phyloP scores from a whole-genome alignment of 2,797 vertebrate genomes.

The Ctenopoma kingsleyae region DNA sequence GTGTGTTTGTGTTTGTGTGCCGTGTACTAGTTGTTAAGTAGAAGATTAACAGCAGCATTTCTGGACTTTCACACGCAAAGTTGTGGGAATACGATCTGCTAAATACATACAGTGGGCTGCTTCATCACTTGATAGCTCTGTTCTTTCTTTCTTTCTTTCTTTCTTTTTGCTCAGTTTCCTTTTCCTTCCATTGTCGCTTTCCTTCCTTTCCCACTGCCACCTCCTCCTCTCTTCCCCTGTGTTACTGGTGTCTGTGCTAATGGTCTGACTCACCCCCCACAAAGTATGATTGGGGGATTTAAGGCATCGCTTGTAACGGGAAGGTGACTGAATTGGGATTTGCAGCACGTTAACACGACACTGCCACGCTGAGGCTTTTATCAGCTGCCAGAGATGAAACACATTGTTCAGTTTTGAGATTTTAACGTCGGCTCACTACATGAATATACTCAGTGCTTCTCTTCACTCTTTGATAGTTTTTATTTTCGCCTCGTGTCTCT shows the following conservation, averaged over 20 bases:
- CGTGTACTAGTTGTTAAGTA: slow-evolving; percentile 42
- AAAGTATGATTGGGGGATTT: slow-evolving; percentile 28
- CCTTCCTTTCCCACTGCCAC: slow-evolving; percentile 28
- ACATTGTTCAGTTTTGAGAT: slow-evolving; percentile 9
- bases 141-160: slow-evolving; percentile 11
- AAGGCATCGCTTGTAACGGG: slow-evolving; percentile 18
- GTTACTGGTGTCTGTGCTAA: slow-evolving; percentile 29
- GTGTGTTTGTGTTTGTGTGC: slow-evolving; percentile 18
- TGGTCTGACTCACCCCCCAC: slow-evolving; percentile 57
- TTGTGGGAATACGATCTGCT: slow-evolving; percentile 33
- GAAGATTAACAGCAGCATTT: slow-evolving; percentile 56
- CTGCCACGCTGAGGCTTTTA: slow-evolving; percentile 14
- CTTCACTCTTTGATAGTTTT: background rate
- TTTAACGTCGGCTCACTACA: background rate
- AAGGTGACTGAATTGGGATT: slow-evolving; percentile 42
- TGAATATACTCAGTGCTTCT: background rate
- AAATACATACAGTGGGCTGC: slow-evolving; percentile 10
- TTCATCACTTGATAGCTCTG: background rate
- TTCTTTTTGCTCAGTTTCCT: slow-evolving; percentile 2
- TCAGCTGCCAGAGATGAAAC: slow-evolving; percentile 30
- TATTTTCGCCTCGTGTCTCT: background rate
- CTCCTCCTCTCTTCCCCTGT: slow-evolving; percentile 9
- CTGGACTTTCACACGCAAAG: slow-evolving; percentile 37
- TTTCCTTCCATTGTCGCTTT: background rate
- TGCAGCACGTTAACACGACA: slow-evolving; percentile 3